Conservation (phyloP, 2,113 vertebrate genomes). For the Callopanchax toddi region DNA sequence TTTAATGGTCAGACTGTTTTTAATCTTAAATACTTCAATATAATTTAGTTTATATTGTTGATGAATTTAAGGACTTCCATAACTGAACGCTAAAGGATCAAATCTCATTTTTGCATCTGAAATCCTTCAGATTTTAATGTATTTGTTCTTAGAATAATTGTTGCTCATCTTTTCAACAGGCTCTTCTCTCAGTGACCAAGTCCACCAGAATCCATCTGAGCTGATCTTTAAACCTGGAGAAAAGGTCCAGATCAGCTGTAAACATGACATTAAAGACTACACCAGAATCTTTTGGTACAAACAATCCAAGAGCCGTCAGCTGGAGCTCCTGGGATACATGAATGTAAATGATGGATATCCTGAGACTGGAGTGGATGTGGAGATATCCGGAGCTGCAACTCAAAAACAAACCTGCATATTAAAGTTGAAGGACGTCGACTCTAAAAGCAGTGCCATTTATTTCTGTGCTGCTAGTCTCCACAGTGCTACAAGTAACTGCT, state of each 20-base stretch:
- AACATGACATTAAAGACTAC: conserved; percentile 7
- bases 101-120: no score
- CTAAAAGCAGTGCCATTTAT: conserved; percentile 42
- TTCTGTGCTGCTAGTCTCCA: conserved; percentile 54
- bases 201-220: not conserved
- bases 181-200: conserved; percentile 16
- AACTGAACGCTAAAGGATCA: no score
- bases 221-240: not conserved
- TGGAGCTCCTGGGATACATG: conserved; percentile 47
- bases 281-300: conserved; percentile 52
- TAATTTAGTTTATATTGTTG: no score
- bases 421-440: not conserved
- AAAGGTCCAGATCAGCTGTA: conserved; percentile 23
- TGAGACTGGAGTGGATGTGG: conserved; percentile 7
- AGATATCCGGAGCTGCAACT: conserved; percentile 8
- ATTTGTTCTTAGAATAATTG: no score
- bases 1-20: no score
- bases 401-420: conserved; percentile 25
- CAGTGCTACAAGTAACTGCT: conserved; percentile 14
- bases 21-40: no score
- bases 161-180: conserved; percentile 21
- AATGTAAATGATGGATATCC: rapidly evolving
- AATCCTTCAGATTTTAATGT: no score
- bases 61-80: no score
- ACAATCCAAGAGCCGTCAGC: not conserved